These are phyloP conservation scores for Philhelius pedissequus DNA, from an alignment of 2,888 invertebrate genomes.

Conservation along the genomic window DNA sequence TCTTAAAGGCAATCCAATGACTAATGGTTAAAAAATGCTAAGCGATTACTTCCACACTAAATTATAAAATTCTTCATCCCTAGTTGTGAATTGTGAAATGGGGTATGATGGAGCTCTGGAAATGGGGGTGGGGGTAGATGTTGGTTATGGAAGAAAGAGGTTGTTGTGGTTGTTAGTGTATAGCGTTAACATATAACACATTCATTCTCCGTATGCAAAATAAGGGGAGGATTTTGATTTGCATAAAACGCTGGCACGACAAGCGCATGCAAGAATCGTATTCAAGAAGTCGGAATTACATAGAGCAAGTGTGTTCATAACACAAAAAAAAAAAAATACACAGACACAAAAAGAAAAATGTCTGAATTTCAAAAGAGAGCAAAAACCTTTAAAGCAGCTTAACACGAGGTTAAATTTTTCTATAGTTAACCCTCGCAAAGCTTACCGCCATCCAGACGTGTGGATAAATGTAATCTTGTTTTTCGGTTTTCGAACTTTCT, in stretches of 20 bases:
- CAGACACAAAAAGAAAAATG: conserved; percentile 1
- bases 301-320: conserved; percentile 15
- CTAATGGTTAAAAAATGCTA: conserved; percentile 63
- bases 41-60: conserved; percentile 59
- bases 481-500: conserved; percentile 37
- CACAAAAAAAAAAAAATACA: background rate
- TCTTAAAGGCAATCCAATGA: conserved; percentile 44
- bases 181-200: conserved; percentile 54
- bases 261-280: conserved; percentile 5
- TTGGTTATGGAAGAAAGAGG: background rate
- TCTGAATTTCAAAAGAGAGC: conserved; percentile 46
- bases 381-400: conserved; percentile 58
- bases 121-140: background rate
- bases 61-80: conserved; percentile 51
- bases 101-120: no score
- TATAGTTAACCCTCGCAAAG: conserved; percentile 5
- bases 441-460: background rate
- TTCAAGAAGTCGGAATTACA: conserved; percentile 19
- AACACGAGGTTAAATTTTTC: conserved; percentile 29
- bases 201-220: conserved; percentile 33
- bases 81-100: background rate
- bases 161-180: conserved; percentile 2
- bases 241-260: conserved; percentile 53
- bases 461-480: conserved; percentile 33
- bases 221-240: conserved; percentile 46